A percentile compares a stretch with the other conserved stretches of the same genome.
These are phyloP conservation scores for Elaphurus davidianus DNA, from an alignment of 2,113 vertebrate species.

Conservation along the genomic window DNA sequence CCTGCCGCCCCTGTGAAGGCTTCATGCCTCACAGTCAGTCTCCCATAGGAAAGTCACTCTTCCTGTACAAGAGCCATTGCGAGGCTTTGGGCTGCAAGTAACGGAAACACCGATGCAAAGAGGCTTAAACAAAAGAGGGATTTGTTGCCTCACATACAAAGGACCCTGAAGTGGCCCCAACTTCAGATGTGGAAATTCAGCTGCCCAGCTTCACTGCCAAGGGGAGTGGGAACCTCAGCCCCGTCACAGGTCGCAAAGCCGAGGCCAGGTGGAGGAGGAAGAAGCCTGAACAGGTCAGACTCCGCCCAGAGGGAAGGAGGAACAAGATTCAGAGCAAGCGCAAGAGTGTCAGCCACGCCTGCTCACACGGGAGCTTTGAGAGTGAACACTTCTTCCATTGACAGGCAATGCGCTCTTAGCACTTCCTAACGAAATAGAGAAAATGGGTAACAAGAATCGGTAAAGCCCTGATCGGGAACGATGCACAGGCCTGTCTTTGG, in stretches of 20 bases:
- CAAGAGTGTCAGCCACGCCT: rapidly evolving
- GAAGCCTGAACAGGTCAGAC: neutral
- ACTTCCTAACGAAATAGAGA: rapidly evolving
- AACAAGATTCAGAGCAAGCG: rapidly evolving
- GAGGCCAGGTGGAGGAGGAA: rapidly evolving
- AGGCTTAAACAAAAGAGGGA: rapidly evolving
- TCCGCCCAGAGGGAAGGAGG: rapidly evolving
- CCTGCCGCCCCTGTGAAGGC: rapidly evolving
- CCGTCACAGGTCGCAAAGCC: neutral
- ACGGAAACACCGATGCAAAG: neutral
- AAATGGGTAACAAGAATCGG: rapidly evolving
- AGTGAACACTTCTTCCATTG: rapidly evolving
- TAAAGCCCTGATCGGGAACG: rapidly evolving
- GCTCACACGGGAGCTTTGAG: rapidly evolving
- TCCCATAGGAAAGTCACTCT: neutral
- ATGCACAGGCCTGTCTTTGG: rapidly evolving
- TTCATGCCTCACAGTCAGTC: rapidly evolving
- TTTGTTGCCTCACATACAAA: rapidly evolving
- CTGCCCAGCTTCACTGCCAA: rapidly evolving
- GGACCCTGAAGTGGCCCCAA: rapidly evolving
- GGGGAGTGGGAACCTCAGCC: neutral
- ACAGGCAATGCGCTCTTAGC: rapidly evolving
- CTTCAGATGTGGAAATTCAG: too few relatives aligned
- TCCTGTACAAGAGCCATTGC: rapidly evolving
- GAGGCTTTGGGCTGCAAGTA: neutral